Base-by-base conservation (phyloP, 2,797 vertebrate genomes). In the Micrastur ruficollis region DNA sequence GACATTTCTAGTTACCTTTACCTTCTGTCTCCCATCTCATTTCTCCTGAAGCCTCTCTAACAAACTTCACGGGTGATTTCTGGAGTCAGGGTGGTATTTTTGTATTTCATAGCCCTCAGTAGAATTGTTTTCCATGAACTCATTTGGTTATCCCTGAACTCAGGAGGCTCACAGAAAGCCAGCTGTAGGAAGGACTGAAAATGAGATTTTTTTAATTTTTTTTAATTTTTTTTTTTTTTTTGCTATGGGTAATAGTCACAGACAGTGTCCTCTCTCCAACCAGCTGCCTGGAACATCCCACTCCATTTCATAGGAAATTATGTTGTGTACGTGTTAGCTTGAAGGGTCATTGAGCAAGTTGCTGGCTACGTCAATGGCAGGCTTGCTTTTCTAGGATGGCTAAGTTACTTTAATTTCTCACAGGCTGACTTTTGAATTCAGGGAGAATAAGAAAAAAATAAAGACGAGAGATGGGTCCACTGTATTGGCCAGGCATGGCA, bases 351-450 rank as follows among this genome's bases (percentile, higher is more conserved):
- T 20, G 88, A 84, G 31, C 47, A 32, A 52, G 58, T 59, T 84
- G 32, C 70, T 84, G 65, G 32, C 73, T 84, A 7, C 2, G 2
- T 72, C 67, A 55, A 7, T 34, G 52, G 38, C n/a, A 81, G 50
- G 26, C 14, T 55, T 58, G 29, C 7, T 91, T 6, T 74, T 79
- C 36, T 42, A 56, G 36, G 46, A 42, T 58, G 42, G 38, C 38
- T 58, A 50, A 81, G 26, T 61, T 61, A 61, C 34, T 74, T 81
- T 18, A 50, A 26, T 86, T 89, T 95, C 72, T 93, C 34, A 56
- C 26, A 81, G n/a, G 11, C 46, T 20, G 9, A 23, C 27, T 75
- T 55, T 40, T 61, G 27, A 61, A 81, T 55, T 50, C 11, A 55
- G 81, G 15, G 10, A 68, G 27, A 81, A 47, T 17, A 88, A 84